These are phyloP conservation scores for Hypselothyrea guttata DNA, from an alignment of 2,888 invertebrate species.

Conservation along the genomic window DNA sequence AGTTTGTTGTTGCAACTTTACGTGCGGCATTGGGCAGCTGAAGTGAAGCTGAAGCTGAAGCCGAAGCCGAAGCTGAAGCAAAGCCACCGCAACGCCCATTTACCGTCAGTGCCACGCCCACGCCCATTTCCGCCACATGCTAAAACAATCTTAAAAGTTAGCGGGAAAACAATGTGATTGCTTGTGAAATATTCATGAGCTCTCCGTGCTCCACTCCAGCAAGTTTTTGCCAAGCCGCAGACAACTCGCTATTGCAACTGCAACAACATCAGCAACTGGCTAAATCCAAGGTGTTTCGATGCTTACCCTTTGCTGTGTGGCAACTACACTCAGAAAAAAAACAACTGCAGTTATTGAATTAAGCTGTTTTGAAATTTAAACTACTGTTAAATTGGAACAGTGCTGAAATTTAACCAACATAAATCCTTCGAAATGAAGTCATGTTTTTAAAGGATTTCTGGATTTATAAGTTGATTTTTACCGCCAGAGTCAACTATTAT, in stretches of 20 bases:
- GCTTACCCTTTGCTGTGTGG: slow-evolving; percentile 16
- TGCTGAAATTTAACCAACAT: too few relatives aligned
- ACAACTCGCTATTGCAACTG: slow-evolving; percentile 35
- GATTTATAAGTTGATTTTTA: too few relatives aligned
- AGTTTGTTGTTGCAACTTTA: slow-evolving; percentile 65
- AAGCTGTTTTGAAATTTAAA: too few relatives aligned
- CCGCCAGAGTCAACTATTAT: too few relatives aligned
- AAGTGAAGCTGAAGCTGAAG: neutral
- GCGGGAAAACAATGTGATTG: slow-evolving; percentile 79
- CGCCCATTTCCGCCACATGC: slow-evolving; percentile 72
- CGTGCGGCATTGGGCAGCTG: slow-evolving; percentile 46
- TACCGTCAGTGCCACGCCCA: slow-evolving; percentile 45
- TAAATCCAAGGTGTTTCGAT: slow-evolving; percentile 32
- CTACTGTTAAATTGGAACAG: too few relatives aligned
- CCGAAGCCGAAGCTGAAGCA: slow-evolving; percentile 1
- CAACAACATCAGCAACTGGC: slow-evolving; percentile 11
- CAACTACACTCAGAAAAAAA: too few relatives aligned
- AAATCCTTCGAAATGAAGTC: too few relatives aligned
- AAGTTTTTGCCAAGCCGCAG: slow-evolving; percentile 23
- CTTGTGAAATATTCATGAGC: slow-evolving; percentile 78
- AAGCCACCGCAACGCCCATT: slow-evolving; percentile 29
- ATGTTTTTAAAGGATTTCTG: too few relatives aligned
- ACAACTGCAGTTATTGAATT: too few relatives aligned
- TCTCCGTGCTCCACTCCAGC: slow-evolving; percentile 23
- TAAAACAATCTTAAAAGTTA: slow-evolving; percentile 76